Percentiles rank a stretch among this genome's conserved stretches.
Conservation (phyloP, 1,140 invertebrate genomes). For the Drosophila sechellia region DNA sequence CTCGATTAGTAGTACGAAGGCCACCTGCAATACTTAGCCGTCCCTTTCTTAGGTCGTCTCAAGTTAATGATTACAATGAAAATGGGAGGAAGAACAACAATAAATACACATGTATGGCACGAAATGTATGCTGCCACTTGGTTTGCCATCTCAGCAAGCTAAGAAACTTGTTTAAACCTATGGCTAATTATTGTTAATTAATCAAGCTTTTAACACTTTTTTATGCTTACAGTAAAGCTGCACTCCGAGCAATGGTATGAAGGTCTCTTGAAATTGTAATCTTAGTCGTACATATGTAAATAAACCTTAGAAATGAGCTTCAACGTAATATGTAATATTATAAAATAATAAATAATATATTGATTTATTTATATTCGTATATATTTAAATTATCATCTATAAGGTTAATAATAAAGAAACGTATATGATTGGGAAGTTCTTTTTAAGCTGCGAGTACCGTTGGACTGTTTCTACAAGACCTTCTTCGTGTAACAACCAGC, state of each 20-base stretch:
- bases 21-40: no score
- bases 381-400: no score
- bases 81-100: not conserved
- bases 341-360: not conserved
- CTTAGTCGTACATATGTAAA: no score
- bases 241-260: not conserved
- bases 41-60: no score
- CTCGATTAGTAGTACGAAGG: slow-evolving; percentile 2
- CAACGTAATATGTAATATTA: not conserved
- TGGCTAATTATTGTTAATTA: slow-evolving; percentile 1
- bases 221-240: not conserved
- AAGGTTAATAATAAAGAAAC: no score
- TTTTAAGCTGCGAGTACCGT: no score
- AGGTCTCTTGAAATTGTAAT: not conserved
- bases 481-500: no score
- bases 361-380: not conserved
- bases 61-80: no score
- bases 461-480: no score
- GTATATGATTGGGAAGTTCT: no score
- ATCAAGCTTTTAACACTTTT: not conserved
- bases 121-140: no score
- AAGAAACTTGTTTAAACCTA: not conserved
- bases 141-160: no score
- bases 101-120: not conserved
- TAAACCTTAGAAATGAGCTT: not conserved